phyloP scores from a whole-genome alignment of 2,888 invertebrate genomes.

The Rhodophaea formosa region DNA sequence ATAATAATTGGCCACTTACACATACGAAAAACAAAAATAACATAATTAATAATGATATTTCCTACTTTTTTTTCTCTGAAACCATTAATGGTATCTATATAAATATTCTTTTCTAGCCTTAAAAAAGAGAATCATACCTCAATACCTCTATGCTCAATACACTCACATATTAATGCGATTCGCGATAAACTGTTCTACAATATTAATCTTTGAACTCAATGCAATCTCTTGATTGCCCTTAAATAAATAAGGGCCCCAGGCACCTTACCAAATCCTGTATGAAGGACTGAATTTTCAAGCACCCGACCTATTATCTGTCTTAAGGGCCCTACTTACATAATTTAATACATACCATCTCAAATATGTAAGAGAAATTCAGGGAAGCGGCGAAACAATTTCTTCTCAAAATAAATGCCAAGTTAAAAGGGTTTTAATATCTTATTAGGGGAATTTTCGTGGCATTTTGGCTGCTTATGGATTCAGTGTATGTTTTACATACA shows the following conservation, averaged over 20 bases:
- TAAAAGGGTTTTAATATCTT: slow-evolving; percentile 20
- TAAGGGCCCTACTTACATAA: slow-evolving; percentile 17
- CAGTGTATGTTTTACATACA: slow-evolving; percentile 7
- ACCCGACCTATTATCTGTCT: slow-evolving; percentile 14
- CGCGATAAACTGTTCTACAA: not conserved
- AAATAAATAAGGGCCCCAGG: not conserved
- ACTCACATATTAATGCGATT: too few species aligned
- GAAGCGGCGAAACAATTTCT: slow-evolving; percentile 14
- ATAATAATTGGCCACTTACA: too few species aligned
- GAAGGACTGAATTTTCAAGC: slow-evolving; percentile 1
- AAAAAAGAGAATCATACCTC: too few species aligned
- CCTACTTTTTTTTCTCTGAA: too few species aligned
- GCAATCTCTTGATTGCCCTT: not conserved
- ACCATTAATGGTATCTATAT: too few species aligned
- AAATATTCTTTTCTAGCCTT: too few species aligned
- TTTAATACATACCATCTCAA: slow-evolving; percentile 16
- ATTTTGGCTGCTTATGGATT: slow-evolving; percentile 5
- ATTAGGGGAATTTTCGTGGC: slow-evolving; percentile 16
- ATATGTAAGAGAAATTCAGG: slow-evolving; percentile 15
- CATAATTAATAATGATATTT: too few species aligned
- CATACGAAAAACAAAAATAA: too few species aligned
- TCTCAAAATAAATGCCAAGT: slow-evolving; percentile 17
- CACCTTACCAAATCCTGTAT: not conserved
- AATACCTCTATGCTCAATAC: too few species aligned
- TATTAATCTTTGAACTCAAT: not conserved